Evolutionary conservation across 2,888 invertebrate species (phyloP).

Genomic region (Ischnura elegans): DNA sequence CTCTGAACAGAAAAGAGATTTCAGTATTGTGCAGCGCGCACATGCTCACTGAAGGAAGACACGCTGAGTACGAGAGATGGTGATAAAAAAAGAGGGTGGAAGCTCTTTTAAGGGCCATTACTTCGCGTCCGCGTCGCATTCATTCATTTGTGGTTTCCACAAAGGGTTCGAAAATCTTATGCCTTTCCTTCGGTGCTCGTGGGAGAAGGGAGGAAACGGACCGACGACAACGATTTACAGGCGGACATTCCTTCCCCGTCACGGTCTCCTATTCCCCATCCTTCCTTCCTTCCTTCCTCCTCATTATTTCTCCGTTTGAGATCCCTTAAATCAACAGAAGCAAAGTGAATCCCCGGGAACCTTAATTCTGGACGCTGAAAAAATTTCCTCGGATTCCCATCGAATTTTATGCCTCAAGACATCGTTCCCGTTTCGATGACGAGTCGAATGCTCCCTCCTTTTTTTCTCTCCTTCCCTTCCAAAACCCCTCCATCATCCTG

Average conservation of each 20-base stretch:
- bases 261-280: slow-evolving; percentile 12
- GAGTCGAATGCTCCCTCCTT: not conserved
- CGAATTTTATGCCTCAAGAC: not conserved
- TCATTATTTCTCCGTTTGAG: slow-evolving; percentile 59
- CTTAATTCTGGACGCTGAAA: not conserved
- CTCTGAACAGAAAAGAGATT: too few species aligned
- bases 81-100: slow-evolving; percentile 18
- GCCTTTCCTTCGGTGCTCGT: slow-evolving; percentile 11
- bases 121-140: slow-evolving; percentile 29
- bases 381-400: not conserved
- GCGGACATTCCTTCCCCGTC: slow-evolving; percentile 24
- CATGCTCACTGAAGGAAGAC: not conserved
- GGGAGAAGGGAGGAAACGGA: too few species aligned
- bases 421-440: not conserved
- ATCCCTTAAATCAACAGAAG: slow-evolving; percentile 41
- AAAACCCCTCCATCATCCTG: not conserved
- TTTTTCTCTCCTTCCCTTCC: too few species aligned
- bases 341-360: slow-evolving; percentile 21
- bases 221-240: slow-evolving; percentile 9
- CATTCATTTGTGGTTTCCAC: slow-evolving; percentile 8
- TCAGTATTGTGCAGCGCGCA: too few species aligned
- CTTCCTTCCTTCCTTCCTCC: slow-evolving; percentile 1
- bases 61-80: not conserved
- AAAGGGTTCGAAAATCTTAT: slow-evolving; percentile 28
- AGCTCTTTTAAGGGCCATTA: slow-evolving; percentile 13